Evolutionary conservation across 2,888 invertebrate species (phyloP).

Genomic region (Tortrix viridana): DNA sequence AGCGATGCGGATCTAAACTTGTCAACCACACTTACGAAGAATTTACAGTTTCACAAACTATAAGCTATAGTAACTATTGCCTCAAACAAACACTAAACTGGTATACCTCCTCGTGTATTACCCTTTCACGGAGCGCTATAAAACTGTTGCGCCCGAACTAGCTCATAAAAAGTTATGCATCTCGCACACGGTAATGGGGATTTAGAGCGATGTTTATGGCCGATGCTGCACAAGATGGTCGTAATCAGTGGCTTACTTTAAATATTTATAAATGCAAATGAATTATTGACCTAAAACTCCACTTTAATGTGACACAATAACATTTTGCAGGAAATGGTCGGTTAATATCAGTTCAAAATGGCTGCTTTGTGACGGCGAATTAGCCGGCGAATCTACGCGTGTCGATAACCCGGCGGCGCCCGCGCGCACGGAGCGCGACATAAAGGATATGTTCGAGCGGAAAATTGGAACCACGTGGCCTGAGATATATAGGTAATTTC

Average conservation of each 20-base stretch:
- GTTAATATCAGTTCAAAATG: too few species aligned
- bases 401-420: not conserved
- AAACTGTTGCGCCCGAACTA: not conserved
- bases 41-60: too few species aligned
- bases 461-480: conserved; percentile 11
- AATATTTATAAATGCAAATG: too few species aligned
- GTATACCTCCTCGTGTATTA: not conserved
- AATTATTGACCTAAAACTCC: too few species aligned
- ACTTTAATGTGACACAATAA: too few species aligned
- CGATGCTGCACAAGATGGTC: too few species aligned
- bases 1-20: too few species aligned
- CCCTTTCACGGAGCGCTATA: not conserved
- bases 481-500: not conserved
- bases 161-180: not conserved
- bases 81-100: not conserved
- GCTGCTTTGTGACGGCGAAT: not conserved
- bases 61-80: too few species aligned
- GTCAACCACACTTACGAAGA: too few species aligned
- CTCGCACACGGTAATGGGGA: not conserved
- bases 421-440: not conserved
- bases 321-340: too few species aligned
- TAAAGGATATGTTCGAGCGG: not conserved
- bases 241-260: too few species aligned
- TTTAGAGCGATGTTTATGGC: not conserved
- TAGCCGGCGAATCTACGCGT: not conserved